Conservation (phyloP, 1,140 invertebrate genomes). For the Doryteuthis pealeii region DNA sequence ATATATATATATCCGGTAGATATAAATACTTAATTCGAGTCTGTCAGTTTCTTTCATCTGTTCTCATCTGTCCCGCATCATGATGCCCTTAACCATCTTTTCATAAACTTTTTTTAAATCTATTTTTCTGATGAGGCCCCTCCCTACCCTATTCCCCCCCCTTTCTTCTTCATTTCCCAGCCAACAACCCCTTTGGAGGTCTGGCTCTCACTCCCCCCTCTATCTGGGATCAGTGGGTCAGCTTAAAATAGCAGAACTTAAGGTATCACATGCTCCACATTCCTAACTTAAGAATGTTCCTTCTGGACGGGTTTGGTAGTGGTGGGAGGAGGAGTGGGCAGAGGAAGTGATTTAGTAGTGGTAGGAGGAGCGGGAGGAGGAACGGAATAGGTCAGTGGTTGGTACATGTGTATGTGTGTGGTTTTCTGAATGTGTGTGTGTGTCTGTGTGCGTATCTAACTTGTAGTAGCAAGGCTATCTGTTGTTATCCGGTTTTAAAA, state of each 20-base stretch:
- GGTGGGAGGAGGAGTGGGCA: background rate
- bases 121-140: background rate
- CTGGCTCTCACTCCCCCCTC: background rate
- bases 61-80: too few relatives aligned
- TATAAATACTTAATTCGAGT: too few relatives aligned
- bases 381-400: background rate
- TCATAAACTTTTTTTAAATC: background rate
- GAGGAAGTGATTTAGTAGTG: background rate
- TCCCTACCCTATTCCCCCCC: background rate
- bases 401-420: background rate
- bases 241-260: constrained; percentile 6
- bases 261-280: constrained; percentile 8
- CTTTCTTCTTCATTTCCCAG: background rate
- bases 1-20: too few relatives aligned
- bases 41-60: too few relatives aligned
- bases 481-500: too few relatives aligned
- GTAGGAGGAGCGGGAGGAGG: background rate
- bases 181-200: background rate
- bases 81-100: background rate
- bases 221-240: constrained; percentile 2
- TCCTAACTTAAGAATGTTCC: background rate
- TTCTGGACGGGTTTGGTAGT: background rate
- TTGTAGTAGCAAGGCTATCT: too few relatives aligned
- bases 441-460: too few relatives aligned
- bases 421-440: too few relatives aligned